Percentiles rank a stretch among this genome's conserved stretches.
Conservation (phyloP, 2,797 vertebrate genomes). For the Heliangelus exortis region DNA sequence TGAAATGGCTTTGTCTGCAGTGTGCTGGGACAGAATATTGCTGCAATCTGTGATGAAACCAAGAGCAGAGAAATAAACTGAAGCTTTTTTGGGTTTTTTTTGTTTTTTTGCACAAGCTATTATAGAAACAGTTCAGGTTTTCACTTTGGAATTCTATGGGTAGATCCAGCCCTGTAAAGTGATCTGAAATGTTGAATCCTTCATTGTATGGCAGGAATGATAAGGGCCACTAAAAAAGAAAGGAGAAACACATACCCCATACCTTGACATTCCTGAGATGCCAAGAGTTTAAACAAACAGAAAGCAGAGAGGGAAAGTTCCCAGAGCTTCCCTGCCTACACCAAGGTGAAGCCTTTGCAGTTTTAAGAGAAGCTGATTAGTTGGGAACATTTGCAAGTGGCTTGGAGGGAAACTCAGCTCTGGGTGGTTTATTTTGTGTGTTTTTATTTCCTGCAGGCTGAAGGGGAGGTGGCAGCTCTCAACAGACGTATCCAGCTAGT, state of each 20-base stretch:
- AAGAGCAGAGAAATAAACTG: neutral
- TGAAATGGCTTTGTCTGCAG: neutral
- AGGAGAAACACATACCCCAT: neutral
- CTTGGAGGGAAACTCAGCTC: neutral
- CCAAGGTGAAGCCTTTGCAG: neutral
- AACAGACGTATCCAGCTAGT: slow-evolving; percentile 98
- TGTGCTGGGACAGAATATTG: neutral
- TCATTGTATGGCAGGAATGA: neutral
- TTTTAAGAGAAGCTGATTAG: neutral
- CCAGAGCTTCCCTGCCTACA: neutral
- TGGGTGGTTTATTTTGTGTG: neutral
- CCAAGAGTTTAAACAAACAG: slow-evolving; percentile 23
- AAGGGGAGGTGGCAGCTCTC: slow-evolving; percentile 94
- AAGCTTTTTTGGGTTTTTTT: neutral
- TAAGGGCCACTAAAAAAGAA: neutral
- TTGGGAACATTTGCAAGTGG: neutral
- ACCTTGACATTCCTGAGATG: slow-evolving; percentile 60
- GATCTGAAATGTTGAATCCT: neutral
- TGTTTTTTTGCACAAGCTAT: neutral
- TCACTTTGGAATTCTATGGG: neutral
- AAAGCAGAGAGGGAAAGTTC: neutral
- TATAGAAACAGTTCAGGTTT: neutral
- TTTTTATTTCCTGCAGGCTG: slow-evolving; percentile 81
- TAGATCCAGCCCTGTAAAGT: neutral
- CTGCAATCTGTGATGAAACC: neutral